Conservation (phyloP, 2,888 invertebrate species). For the Lasioglossum villosulum region DNA sequence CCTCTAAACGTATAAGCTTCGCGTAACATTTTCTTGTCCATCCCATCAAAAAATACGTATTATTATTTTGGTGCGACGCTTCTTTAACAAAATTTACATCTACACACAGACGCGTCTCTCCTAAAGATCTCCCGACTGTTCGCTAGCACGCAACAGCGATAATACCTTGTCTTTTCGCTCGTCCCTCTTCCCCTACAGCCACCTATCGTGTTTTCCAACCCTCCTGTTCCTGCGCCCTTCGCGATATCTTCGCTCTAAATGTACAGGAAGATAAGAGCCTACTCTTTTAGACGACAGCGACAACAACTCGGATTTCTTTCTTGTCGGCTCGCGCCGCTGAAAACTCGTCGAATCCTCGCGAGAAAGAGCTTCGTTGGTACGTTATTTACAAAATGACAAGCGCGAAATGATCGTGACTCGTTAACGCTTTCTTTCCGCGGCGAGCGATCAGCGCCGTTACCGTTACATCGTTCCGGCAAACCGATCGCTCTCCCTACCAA, state of each 20-base stretch:
- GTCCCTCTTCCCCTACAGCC: neutral
- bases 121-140: constrained; percentile 25
- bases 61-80: constrained; percentile 73
- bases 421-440: neutral
- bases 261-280: constrained; percentile 80
- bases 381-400: constrained; percentile 39
- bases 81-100: constrained; percentile 78
- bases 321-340: constrained; percentile 41
- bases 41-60: constrained; percentile 80
- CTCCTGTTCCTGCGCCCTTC: neutral
- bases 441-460: neutral
- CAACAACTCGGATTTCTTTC: constrained; percentile 20
- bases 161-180: neutral
- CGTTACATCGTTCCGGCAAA: neutral
- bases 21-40: constrained; percentile 53
- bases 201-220: neutral
- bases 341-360: constrained; percentile 22
- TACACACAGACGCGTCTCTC: constrained; percentile 43
- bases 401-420: neutral
- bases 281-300: constrained; percentile 54
- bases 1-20: constrained; percentile 58
- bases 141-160: neutral
- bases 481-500: neutral
- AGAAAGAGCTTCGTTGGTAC: neutral
- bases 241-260: constrained; percentile 65